Evolutionary conservation across 2,888 invertebrate species (phyloP).

Genomic region (Drosophila greeni): DNA sequence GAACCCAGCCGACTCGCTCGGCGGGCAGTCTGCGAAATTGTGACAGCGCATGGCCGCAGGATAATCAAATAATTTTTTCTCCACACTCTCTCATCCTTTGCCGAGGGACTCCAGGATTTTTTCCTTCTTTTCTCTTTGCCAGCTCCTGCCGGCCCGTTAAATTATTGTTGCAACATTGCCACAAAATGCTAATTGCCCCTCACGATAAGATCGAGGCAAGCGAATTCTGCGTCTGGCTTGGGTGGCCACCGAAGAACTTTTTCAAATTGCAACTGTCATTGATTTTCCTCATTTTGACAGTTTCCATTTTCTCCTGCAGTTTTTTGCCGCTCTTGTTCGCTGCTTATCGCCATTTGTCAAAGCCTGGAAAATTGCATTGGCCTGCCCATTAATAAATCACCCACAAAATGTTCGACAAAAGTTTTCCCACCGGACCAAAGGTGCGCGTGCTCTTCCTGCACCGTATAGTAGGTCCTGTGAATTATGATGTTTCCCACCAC

Average conservation of each 20-base stretch:
- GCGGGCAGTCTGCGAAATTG: conserved; percentile 72
- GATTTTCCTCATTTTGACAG: conserved; percentile 57
- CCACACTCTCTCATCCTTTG: conserved; percentile 22
- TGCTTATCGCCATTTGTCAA: conserved; percentile 71
- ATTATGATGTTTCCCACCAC: not conserved
- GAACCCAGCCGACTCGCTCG: conserved; percentile 50
- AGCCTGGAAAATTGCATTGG: conserved; percentile 55
- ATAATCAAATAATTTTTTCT: conserved; percentile 74
- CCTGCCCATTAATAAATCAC: conserved; percentile 61
- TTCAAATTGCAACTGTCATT: conserved; percentile 69
- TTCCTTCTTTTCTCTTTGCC: conserved; percentile 23
- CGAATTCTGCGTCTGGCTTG: conserved; percentile 13
- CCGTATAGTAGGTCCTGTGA: not conserved
- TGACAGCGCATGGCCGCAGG: conserved; percentile 77
- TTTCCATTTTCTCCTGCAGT: conserved; percentile 25
- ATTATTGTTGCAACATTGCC: conserved; percentile 73
- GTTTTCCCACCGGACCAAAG: conserved; percentile 17
- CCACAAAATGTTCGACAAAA: conserved; percentile 26
- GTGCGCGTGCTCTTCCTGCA: conserved; percentile 1
- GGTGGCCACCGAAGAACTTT: conserved; percentile 48
- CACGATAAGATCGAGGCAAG: conserved; percentile 64
- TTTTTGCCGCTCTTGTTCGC: conserved; percentile 3
- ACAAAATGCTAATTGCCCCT: conserved; percentile 74
- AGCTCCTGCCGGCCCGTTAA: conserved; percentile 55
- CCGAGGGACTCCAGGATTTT: conserved; percentile 16